Evolutionary conservation across 2,797 vertebrate species (phyloP), one percentile per base, ranked within the genome.

Genomic region (Erpetoichthys calabaricus): DNA sequence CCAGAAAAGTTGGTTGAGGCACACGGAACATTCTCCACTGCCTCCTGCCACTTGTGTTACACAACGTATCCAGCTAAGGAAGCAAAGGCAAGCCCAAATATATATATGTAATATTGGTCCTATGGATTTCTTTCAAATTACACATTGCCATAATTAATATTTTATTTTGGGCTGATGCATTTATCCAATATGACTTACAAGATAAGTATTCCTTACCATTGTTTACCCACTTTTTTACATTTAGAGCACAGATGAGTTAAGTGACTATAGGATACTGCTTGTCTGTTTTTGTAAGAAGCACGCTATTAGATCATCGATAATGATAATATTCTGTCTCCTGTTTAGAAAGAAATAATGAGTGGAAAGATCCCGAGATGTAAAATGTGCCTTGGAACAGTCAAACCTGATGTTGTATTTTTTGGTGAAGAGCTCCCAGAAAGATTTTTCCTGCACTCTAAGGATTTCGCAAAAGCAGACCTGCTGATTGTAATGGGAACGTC

Each of bases 401-500:
- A 89, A 64, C 86, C 86, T 1, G 83, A 87, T 3, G 69, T 88
- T 0, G 86, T 87, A 53, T 89, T 88, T 65, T 89, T 89, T 52
- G 86, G 86, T 44, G 86, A 88, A 65, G 83, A 88, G 61, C 81
- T 89, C 43, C 86, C 85, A 5, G 67, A 85, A 64, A 85, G 76
- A 49, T 89, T 87, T 67, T 84, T 82, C 62, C 75, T 80, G 55
- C 80, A 87, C 70, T 65, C 72, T 0, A 54, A 75, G 65, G 86
- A 89, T 65, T 89, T 89, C 62, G 81, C 81, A 4, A 84, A 79
- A 70, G 81, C 86, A 1, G 86, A 88, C 66, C 74, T 89, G 55
- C 81, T 88, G 0, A 79, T 89, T 56, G 76, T 88, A 8, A 88
- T 88, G 86, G 86, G 86, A 54, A 89, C 85, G 0, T 89, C 86